Percentiles rank a stretch among this genome's conserved stretches.
phyloP scores from a whole-genome alignment of 2,113 vertebrate genomes.

The Alethe diademata region DNA sequence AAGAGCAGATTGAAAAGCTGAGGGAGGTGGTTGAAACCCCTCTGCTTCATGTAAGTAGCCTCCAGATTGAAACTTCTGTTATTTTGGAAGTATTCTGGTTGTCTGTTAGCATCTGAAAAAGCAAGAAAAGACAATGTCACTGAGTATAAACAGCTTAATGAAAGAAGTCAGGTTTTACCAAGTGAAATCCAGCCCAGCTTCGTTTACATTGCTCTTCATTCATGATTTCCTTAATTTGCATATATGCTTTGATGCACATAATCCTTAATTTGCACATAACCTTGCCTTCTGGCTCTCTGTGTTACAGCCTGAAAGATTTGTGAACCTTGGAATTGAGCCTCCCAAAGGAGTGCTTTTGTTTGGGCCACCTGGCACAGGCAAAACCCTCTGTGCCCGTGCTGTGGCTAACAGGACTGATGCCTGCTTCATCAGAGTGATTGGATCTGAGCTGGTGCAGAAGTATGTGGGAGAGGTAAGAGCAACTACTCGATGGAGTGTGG shows the following conservation, averaged over 20 bases:
- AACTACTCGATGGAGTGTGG: neutral
- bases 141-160: neutral
- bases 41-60: slow-evolving; percentile 89
- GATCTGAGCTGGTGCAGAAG: slow-evolving; percentile 97
- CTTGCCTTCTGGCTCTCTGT: neutral
- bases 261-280: neutral
- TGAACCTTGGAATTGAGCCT: slow-evolving; percentile 97
- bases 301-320: slow-evolving; percentile 92
- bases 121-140: neutral
- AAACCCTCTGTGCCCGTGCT: slow-evolving; percentile 95
- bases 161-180: neutral
- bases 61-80: neutral
- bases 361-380: slow-evolving; percentile 95
- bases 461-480: slow-evolving; percentile 94
- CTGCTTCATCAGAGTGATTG: slow-evolving; percentile 97
- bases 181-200: neutral
- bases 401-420: slow-evolving; percentile 97
- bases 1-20: slow-evolving; percentile 98
- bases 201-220: neutral
- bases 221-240: neutral
- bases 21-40: slow-evolving; percentile 98
- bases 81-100: neutral
- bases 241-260: neutral
- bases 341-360: slow-evolving; percentile 96
- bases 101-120: neutral